These are phyloP conservation scores for Pterocles orientalis DNA, from an alignment of 2,113 vertebrate genomes.

Conservation along the genomic window DNA sequence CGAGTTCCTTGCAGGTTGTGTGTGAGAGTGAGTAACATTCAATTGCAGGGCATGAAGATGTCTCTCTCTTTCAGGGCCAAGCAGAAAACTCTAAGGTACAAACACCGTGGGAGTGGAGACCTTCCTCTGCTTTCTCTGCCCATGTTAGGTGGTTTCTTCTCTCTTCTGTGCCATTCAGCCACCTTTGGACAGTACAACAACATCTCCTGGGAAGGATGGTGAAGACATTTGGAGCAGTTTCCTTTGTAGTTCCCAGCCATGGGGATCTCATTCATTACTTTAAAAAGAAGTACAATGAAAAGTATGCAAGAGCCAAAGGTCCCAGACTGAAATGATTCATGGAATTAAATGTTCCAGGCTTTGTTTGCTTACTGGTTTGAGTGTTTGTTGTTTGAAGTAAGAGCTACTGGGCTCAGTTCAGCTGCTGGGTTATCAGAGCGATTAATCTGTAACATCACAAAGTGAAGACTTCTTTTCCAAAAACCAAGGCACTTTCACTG, in stretches of 20 bases:
- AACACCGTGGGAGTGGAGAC: background rate
- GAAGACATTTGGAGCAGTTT: background rate
- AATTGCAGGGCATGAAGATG: background rate
- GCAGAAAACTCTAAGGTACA: background rate
- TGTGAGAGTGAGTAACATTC: background rate
- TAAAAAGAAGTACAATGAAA: slow-evolving; percentile 5
- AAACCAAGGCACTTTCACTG: background rate
- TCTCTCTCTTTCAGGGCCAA: background rate
- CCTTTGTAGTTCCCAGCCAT: background rate
- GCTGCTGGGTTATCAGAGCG: background rate
- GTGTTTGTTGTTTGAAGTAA: slow-evolving; percentile 26
- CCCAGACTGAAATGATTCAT: background rate
- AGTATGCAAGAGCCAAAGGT: background rate
- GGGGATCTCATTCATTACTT: background rate
- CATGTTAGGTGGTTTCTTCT: background rate
- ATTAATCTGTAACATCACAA: background rate
- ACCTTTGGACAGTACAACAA: background rate
- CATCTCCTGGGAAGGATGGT: background rate
- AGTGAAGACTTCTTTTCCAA: background rate
- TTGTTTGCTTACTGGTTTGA: slow-evolving; percentile 11
- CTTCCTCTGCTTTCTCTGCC: background rate
- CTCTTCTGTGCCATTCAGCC: background rate
- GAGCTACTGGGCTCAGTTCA: background rate
- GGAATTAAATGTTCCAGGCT: background rate
- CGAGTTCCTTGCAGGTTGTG: background rate